Evolutionary conservation across 2,888 invertebrate species (phyloP), one percentile per base, ranked within the genome.

Genomic region (Drosophila pseudotakahashii): DNA sequence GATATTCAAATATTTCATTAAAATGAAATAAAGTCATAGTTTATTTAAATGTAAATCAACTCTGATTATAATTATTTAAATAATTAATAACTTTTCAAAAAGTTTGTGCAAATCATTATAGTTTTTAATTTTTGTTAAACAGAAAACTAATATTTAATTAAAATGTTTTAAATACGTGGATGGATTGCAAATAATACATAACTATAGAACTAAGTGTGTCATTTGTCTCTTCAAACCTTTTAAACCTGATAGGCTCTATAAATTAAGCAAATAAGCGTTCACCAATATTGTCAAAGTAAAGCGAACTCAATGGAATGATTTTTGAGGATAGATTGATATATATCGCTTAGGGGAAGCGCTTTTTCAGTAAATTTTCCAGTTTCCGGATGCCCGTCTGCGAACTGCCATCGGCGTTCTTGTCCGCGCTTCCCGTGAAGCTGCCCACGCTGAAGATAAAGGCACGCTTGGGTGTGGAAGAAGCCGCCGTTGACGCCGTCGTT

Each of bases 361-460:
- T 94, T 75, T 94, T 94, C 54, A 94, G 92, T 45, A 94, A 88
- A 81, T 92, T 94, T 77, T 94, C 94, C 68, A 94, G 89, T 89
- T 93, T 93, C 66, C 93, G 92, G 72, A 94, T 94, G 76, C 80
- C 77, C 6, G 89, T 85, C 50, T 89, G 89, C 3, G 83, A 77
- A 30, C 79, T 78, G 10, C 81, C 78, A 57, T 91, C 91, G 19
- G 81, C 68, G 59, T 77, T 87, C 52, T 88, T 90, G 57, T 90
- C 91, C 5, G 80, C 78, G 4, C 89, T 83, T 54, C 90, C 86
- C n/a, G 90, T 88, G 47, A 90, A 90, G 60, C 90, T 90, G 45
- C 90, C 90, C 36, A 90, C 90, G 66, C 90, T 90, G 53, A 91
- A 91, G 14, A 91, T 90, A 54, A 91, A 91, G 9, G 90, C 89